Evolutionary conservation across 2,888 invertebrate genomes (phyloP), one percentile per base, ranked within the genome.

Genomic region (Agrochola macilenta): DNA sequence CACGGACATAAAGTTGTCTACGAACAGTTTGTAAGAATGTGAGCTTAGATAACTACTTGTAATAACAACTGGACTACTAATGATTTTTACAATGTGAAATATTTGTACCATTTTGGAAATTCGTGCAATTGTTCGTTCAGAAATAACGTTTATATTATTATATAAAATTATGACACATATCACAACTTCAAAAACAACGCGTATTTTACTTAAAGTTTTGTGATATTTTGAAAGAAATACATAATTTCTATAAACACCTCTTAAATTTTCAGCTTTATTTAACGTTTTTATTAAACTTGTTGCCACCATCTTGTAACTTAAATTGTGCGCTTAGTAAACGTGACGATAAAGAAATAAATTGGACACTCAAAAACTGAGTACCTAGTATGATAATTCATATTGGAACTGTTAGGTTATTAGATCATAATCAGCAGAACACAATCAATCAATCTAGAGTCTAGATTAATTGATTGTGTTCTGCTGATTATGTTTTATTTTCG

Each of bases 231-330:
- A 23, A 8, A 68, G 1, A 14, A 68, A 52, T 4, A 23, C 12
- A 43, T 71, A 71, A 69, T 74, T 78, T 69, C 78, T 78, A 5
- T 63, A 69, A 60, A 78, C n/a, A 11, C 71, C 73, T 60, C 54
- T 39, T 8, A 82, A 39, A 65, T 71, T 77, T 63, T 82, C 82
- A 2, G 54, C 23, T 35, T 26, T 70, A 23, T 17, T n/a, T 30
- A 82, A 60, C 11, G 4, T 61, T 14, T 66, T 58, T 30, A 81
- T 5, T 23, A 68, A 9, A 30, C 23, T 57, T 17, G 1, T 46
- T 14, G 49, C 46, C 2, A 58, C 43, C 76, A 64, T 69, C 0
- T 70, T 54, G 7, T 20, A 39, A n/a, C 26, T 20, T 35, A 14
- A 20, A 0, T 11, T 17, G 43, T 43, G 3, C 11, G 17, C 43